A percentile compares a stretch with the other conserved stretches of the same genome.
Evolutionary conservation across 2,888 invertebrate species (phyloP).

Genomic region (Polietes domitor): DNA sequence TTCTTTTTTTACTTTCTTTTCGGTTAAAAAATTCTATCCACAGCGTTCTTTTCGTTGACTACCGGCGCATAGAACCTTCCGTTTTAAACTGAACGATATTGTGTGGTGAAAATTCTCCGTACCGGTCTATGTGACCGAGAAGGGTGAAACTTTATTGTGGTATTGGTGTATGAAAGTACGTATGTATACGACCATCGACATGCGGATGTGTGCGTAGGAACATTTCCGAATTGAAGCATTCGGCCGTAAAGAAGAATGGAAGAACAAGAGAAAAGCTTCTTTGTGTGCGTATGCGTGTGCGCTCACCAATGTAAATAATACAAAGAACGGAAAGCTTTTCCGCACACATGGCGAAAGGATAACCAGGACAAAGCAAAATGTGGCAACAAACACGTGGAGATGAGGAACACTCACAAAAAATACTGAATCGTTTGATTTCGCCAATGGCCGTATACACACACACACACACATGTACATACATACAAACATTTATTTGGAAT

Average conservation of each 20-base stretch:
- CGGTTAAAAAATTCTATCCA: constrained; percentile 24
- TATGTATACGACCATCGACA: neutral
- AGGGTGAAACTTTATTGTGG: constrained; percentile 64
- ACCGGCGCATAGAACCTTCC: constrained; percentile 80
- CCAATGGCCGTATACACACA: neutral
- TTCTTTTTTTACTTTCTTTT: constrained; percentile 19
- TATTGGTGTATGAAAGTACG: constrained; percentile 16
- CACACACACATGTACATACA: neutral
- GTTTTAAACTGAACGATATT: constrained; percentile 77
- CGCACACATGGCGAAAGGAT: constrained; percentile 60
- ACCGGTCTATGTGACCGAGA: constrained; percentile 56
- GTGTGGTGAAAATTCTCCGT: constrained; percentile 65
- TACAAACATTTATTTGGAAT: neutral
- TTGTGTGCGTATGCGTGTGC: constrained; percentile 8
- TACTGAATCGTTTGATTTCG: neutral
- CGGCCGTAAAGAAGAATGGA: constrained; percentile 17
- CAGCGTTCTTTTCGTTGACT: constrained; percentile 68
- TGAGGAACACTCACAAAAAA: constrained; percentile 23
- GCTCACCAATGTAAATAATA: neutral
- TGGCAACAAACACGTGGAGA: constrained; percentile 54
- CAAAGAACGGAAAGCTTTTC: constrained; percentile 20
- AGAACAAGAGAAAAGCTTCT: constrained; percentile 18
- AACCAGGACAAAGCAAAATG: constrained; percentile 44
- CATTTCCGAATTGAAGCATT: constrained; percentile 53
- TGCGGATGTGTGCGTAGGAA: constrained; percentile 46